Conservation (phyloP, 1,140 invertebrate species). For the Drosophila littoralis region DNA sequence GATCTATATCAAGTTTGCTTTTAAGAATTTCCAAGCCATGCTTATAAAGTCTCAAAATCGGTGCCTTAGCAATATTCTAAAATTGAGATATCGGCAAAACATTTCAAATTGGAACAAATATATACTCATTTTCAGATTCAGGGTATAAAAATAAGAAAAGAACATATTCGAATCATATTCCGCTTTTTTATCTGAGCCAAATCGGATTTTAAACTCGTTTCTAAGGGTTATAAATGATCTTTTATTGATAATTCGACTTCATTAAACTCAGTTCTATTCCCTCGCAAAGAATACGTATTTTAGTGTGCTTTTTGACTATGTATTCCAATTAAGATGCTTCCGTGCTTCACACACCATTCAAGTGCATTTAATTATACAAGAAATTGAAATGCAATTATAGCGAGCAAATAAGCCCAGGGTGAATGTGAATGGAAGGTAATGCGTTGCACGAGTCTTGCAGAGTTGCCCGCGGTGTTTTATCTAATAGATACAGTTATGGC, state of each 20-base stretch:
- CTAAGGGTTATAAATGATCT: neutral
- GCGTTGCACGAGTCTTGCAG: neutral
- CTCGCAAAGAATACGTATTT: neutral
- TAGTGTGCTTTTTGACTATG: constrained; percentile 1
- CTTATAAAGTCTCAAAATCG: too few relatives aligned
- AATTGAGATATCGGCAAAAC: too few relatives aligned
- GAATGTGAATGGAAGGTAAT: neutral
- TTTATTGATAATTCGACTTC: neutral
- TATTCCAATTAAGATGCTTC: constrained; percentile 27
- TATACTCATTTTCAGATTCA: too few relatives aligned
- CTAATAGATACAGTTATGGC: constrained; percentile 58
- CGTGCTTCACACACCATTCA: constrained; percentile 1
- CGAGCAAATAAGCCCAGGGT: constrained; percentile 30
- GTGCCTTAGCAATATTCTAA: too few relatives aligned
- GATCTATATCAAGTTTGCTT: too few relatives aligned
- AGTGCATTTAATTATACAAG: constrained; percentile 63
- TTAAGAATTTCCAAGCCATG: too few relatives aligned
- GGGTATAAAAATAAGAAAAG: too few relatives aligned
- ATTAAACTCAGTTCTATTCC: neutral
- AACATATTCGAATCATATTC: too few relatives aligned
- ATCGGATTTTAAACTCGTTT: too few relatives aligned
- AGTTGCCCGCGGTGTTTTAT: constrained; percentile 42
- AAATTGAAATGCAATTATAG: constrained; percentile 71
- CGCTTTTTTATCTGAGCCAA: too few relatives aligned
- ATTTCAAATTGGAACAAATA: too few relatives aligned